A percentile compares a stretch with the other conserved stretches of the same genome.
Evolutionary conservation across 2,888 invertebrate species (phyloP).

Genomic region (Pasiphila rectangulata): DNA sequence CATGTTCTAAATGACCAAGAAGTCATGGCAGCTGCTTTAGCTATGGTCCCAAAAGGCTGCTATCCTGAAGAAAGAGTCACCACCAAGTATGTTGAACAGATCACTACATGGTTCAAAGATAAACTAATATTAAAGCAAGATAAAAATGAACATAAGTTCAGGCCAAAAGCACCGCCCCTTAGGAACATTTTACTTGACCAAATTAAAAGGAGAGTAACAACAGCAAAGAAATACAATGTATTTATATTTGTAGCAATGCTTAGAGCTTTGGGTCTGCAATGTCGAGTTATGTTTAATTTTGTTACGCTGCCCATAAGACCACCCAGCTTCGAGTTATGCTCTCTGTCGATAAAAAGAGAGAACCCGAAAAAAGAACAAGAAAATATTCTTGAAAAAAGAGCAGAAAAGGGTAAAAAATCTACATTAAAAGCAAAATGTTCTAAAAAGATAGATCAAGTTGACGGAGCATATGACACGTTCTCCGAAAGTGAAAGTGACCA

Average conservation of each 20-base stretch:
- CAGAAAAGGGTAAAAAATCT: constrained; percentile 15
- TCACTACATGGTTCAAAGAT: constrained; percentile 88
- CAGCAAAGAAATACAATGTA: constrained; percentile 85
- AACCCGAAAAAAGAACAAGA: constrained; percentile 18
- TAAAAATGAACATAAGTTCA: constrained; percentile 74
- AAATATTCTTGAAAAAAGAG: constrained; percentile 28
- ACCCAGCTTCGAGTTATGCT: constrained; percentile 82
- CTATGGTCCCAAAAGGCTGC: constrained; percentile 87
- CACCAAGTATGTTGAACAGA: constrained; percentile 87
- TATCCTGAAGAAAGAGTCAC: constrained; percentile 88
- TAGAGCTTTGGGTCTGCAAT: constrained; percentile 89
- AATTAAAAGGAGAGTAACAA: constrained; percentile 82
- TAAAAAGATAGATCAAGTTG: constrained; percentile 75
- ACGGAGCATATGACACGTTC: constrained; percentile 73
- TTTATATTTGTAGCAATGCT: constrained; percentile 88
- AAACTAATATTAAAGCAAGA: constrained; percentile 81
- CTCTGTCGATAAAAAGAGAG: constrained; percentile 75
- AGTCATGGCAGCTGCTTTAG: constrained; percentile 84
- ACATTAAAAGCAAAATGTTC: constrained; percentile 37
- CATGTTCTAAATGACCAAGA: constrained; percentile 83
- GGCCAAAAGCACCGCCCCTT: constrained; percentile 69
- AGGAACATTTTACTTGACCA: constrained; percentile 75
- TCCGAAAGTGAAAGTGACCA: constrained; percentile 38
- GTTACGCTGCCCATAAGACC: constrained; percentile 88
- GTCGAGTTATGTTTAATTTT: constrained; percentile 90